These are phyloP conservation scores for Fragum sueziense DNA, from an alignment of 2,888 invertebrate species.

Conservation along the genomic window DNA sequence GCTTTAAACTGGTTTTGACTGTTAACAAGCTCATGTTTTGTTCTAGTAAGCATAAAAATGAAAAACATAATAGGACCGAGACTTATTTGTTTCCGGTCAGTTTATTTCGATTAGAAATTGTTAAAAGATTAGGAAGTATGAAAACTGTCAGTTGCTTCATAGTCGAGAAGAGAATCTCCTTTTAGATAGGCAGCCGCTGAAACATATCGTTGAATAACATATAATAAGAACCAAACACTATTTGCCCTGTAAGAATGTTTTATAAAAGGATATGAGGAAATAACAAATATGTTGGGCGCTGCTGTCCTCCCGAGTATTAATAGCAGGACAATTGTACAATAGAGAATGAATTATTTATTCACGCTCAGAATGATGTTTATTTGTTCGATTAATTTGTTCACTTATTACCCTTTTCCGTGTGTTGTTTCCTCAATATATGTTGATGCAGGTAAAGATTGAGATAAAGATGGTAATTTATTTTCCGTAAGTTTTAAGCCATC, in stretches of 20 bases:
- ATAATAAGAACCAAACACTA: not conserved
- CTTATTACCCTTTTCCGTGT: not conserved
- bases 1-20: too few species aligned
- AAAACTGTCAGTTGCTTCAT: not conserved
- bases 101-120: not conserved
- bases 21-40: too few species aligned
- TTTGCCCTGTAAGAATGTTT: not conserved
- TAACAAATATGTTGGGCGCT: not conserved
- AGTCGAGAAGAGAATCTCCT: not conserved
- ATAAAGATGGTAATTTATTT: too few species aligned
- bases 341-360: constrained; percentile 9
- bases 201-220: not conserved
- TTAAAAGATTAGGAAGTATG: not conserved
- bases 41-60: too few species aligned
- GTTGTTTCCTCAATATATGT: too few species aligned
- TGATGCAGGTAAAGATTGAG: too few species aligned
- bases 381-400: constrained; percentile 16
- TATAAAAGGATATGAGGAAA: not conserved
- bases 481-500: too few species aligned
- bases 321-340: not conserved
- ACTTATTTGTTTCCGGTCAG: not conserved
- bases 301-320: constrained; percentile 1
- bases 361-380: constrained; percentile 4
- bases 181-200: not conserved
- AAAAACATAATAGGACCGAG: not conserved